These are phyloP conservation scores for Dorcus parallelipipedus DNA, from an alignment of 2,888 invertebrate genomes.

Conservation along the genomic window DNA sequence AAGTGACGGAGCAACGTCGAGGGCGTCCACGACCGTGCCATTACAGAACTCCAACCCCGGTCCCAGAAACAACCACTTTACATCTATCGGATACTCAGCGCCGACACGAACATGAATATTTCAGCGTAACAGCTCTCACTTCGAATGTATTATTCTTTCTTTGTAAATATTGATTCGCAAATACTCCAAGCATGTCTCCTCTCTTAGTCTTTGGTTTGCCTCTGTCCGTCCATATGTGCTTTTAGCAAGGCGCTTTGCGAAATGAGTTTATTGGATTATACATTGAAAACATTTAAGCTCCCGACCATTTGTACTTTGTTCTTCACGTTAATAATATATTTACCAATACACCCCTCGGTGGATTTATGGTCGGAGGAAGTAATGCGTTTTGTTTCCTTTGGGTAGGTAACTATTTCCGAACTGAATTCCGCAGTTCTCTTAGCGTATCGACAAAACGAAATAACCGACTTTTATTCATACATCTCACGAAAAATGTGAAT, in stretches of 20 bases:
- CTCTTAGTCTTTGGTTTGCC: slow-evolving; percentile 1
- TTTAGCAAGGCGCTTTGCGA: slow-evolving; percentile 10
- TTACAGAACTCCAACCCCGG: slow-evolving; percentile 32
- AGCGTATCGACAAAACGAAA: too few relatives aligned
- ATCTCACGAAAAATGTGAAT: too few relatives aligned
- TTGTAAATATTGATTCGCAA: slow-evolving; percentile 38
- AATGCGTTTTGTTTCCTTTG: too few relatives aligned
- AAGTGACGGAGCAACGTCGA: slow-evolving; percentile 23
- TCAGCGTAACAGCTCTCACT: slow-evolving; percentile 2
- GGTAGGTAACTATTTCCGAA: too few relatives aligned
- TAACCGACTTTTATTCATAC: too few relatives aligned
- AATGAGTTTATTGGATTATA: slow-evolving; percentile 2
- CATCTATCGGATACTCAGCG: slow-evolving; percentile 37
- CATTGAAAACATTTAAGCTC: background rate
- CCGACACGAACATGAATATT: slow-evolving; percentile 10
- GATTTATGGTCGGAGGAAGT: too few relatives aligned
- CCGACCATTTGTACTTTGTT: background rate
- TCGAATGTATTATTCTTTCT: slow-evolving; percentile 17
- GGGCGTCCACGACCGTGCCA: slow-evolving; percentile 29
- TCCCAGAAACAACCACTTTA: slow-evolving; percentile 37
- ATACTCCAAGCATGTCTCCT: slow-evolving; percentile 32
- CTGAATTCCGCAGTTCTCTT: too few relatives aligned
- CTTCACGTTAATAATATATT: background rate
- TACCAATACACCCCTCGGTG: background rate
- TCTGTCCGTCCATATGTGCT: background rate